Conservation (phyloP, 1,140 invertebrate species). For the Lycorma delicatula region DNA sequence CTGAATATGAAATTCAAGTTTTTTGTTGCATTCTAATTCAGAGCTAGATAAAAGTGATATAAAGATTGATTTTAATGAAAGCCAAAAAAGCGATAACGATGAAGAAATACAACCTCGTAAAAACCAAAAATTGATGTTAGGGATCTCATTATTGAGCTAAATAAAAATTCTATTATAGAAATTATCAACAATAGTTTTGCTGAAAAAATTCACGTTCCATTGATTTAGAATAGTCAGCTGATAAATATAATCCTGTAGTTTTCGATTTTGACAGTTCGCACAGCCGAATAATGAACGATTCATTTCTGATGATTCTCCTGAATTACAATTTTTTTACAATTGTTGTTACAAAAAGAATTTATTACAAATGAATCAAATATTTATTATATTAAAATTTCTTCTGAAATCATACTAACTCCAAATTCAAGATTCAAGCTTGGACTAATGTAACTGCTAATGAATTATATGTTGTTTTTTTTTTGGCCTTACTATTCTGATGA, state of each 20-base stretch:
- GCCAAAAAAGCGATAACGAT: too few relatives aligned
- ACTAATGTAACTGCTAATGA: neutral
- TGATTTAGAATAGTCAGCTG: neutral
- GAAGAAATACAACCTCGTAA: neutral
- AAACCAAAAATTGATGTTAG: too few relatives aligned
- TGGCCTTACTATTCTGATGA: neutral
- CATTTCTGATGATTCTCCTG: neutral
- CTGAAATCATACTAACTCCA: neutral
- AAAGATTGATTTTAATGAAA: neutral
- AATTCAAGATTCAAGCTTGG: neutral
- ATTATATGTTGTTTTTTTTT: neutral
- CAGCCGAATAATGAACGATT: neutral
- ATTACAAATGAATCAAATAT: conserved; percentile 1
- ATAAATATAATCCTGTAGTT: neutral
- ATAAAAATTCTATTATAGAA: neutral
- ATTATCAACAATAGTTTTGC: neutral
- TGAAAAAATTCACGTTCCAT: neutral
- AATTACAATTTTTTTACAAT: neutral
- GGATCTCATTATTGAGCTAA: neutral
- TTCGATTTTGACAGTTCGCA: neutral
- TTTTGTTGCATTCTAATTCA: neutral
- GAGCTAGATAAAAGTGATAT: conserved; percentile 2
- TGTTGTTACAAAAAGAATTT: neutral
- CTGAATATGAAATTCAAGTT: conserved; percentile 1
- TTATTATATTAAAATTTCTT: neutral